Conservation (phyloP, 2,888 invertebrate species). For the Andricus curvator region DNA sequence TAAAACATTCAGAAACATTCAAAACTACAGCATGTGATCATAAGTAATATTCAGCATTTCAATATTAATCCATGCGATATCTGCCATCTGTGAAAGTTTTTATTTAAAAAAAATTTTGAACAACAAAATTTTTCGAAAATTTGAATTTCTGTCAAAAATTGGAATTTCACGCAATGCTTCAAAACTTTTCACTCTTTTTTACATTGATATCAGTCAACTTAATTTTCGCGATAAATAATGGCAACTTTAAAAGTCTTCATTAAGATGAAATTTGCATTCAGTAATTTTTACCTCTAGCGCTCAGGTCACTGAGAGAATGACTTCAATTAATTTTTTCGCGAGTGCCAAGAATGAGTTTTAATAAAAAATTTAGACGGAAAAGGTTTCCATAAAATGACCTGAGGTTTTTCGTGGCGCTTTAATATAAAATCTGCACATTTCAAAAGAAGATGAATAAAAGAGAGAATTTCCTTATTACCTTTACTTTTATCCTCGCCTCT, state of each 20-base stretch:
- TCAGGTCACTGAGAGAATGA: constrained; percentile 7
- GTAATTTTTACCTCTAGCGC: background rate
- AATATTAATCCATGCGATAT: too few relatives aligned
- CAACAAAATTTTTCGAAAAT: too few relatives aligned
- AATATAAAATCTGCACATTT: constrained; percentile 39
- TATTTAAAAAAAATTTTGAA: too few relatives aligned
- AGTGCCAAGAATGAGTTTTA: constrained; percentile 13
- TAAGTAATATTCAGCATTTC: too few relatives aligned
- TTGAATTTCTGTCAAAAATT: too few relatives aligned
- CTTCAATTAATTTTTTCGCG: constrained; percentile 30
- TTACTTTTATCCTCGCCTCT: constrained; percentile 22
- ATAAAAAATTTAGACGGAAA: constrained; percentile 27
- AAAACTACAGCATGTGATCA: too few relatives aligned
- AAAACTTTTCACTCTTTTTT: background rate
- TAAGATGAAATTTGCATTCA: constrained; percentile 10
- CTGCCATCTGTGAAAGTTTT: too few relatives aligned
- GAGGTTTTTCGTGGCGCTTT: constrained; percentile 15
- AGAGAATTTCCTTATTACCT: constrained; percentile 30
- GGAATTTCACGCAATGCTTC: too few relatives aligned
- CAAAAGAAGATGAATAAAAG: constrained; percentile 37
- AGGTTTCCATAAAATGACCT: constrained; percentile 26
- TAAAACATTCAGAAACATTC: too few relatives aligned
- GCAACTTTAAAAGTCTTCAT: background rate
- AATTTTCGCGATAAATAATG: background rate
- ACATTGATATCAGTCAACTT: background rate